phyloP scores from a whole-genome alignment of 2,888 invertebrate genomes.

The Tenthredo distinguenda region DNA sequence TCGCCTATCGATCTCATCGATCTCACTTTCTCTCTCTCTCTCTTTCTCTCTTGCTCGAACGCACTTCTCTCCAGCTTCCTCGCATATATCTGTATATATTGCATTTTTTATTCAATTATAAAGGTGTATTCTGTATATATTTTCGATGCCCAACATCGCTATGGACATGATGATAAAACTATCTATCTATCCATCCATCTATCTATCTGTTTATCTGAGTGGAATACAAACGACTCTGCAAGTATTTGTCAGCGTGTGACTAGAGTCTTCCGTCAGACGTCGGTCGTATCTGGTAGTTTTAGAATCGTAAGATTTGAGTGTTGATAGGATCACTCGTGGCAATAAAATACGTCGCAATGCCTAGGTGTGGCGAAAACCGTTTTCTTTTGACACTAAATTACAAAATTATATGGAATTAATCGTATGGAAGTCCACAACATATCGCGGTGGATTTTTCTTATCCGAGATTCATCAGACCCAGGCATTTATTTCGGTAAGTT shows the following conservation, averaged over 20 bases:
- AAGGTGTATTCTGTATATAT: neutral
- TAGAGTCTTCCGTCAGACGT: conserved; percentile 23
- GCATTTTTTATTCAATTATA: neutral
- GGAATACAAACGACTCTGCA: conserved; percentile 46
- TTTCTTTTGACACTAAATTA: conserved; percentile 35
- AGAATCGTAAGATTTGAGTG: conserved; percentile 26
- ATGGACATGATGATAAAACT: conserved; percentile 6
- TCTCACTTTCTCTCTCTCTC: neutral
- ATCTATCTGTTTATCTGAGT: neutral
- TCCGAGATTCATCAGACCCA: conserved; percentile 21
- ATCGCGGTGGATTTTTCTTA: conserved; percentile 34
- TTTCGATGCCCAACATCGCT: neutral
- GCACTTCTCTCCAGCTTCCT: neutral
- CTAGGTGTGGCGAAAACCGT: conserved; percentile 44
- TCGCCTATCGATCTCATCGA: conserved; percentile 27
- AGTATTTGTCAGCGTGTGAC: conserved; percentile 48
- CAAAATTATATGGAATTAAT: conserved; percentile 37
- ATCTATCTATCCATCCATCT: neutral
- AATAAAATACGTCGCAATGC: conserved; percentile 15
- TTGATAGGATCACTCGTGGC: conserved; percentile 8
- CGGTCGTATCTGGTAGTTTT: neutral
- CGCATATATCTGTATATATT: neutral
- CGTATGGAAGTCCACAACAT: neutral
- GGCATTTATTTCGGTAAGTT: conserved; percentile 34
- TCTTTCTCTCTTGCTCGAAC: neutral